Conservation (phyloP, 2,888 invertebrate species). For the Dryadula phaetusa region DNA sequence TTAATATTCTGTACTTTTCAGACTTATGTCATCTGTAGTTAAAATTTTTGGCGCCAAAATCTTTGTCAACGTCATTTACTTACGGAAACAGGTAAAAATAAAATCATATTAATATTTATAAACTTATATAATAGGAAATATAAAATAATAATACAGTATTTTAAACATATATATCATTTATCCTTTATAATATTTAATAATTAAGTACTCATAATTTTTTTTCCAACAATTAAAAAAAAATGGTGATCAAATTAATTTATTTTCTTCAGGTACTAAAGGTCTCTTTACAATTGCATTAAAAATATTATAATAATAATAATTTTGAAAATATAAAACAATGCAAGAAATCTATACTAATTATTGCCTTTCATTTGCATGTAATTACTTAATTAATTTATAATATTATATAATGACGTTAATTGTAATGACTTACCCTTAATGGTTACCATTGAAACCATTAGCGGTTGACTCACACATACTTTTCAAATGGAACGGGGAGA, state of each 20-base stretch:
- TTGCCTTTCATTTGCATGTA: conserved; percentile 6
- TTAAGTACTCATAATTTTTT: conserved; percentile 7
- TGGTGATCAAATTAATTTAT: background rate
- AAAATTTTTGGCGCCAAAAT: conserved; percentile 11
- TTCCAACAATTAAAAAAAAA: background rate
- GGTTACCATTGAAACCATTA: conserved; percentile 73
- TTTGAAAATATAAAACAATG: background rate
- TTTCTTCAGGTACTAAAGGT: conserved; percentile 23
- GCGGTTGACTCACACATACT: conserved; percentile 67
- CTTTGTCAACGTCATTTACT: background rate
- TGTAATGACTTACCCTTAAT: conserved; percentile 49
- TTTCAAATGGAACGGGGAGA: conserved; percentile 86
- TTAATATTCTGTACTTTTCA: background rate
- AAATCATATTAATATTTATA: background rate
- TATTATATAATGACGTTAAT: conserved; percentile 6
- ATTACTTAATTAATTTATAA: conserved; percentile 4
- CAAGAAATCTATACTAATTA: conserved; percentile 17
- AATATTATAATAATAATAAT: conserved; percentile 16
- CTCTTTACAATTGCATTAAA: conserved; percentile 22
- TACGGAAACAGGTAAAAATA: background rate
- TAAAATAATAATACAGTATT: background rate
- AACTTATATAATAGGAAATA: background rate
- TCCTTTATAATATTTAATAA: background rate
- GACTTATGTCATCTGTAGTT: background rate
- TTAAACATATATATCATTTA: background rate